These are phyloP conservation scores for Liasis olivaceus DNA, from an alignment of 2,797 vertebrate species.

Conservation along the genomic window DNA sequence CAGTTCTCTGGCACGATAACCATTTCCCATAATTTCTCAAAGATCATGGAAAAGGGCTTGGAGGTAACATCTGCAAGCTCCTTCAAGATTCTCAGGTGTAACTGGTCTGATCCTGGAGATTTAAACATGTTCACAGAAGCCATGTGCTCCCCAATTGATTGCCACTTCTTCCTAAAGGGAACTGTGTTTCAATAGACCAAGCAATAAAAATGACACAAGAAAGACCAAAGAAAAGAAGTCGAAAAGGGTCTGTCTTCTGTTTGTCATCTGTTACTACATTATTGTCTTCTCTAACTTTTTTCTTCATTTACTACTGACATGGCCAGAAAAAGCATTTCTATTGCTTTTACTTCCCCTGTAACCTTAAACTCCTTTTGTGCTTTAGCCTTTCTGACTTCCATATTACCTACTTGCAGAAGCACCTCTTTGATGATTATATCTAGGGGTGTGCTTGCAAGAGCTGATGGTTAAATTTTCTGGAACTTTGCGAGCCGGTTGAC, in stretches of 20 bases:
- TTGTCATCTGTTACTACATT: neutral
- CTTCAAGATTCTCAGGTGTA: neutral
- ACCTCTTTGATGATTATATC: neutral
- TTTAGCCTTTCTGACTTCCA: neutral
- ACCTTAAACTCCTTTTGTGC: neutral
- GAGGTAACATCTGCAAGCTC: neutral
- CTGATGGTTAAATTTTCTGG: neutral
- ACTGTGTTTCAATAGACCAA: neutral
- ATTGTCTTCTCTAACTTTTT: neutral
- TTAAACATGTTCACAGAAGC: neutral
- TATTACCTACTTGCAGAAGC: neutral
- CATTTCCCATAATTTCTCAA: neutral
- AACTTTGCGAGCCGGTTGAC: neutral
- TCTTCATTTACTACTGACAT: neutral
- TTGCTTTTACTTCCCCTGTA: neutral
- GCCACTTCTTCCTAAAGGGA: neutral
- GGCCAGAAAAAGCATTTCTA: neutral
- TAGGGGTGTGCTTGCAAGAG: neutral
- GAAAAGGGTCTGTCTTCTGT: neutral
- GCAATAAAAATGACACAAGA: neutral
- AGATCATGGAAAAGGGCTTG: neutral
- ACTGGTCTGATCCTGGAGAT: neutral
- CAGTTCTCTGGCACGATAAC: neutral
- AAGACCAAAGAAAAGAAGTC: neutral
- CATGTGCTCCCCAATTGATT: neutral